phyloP scores from a whole-genome alignment of 2,113 vertebrate genomes.

The Pteruthius melanotis region DNA sequence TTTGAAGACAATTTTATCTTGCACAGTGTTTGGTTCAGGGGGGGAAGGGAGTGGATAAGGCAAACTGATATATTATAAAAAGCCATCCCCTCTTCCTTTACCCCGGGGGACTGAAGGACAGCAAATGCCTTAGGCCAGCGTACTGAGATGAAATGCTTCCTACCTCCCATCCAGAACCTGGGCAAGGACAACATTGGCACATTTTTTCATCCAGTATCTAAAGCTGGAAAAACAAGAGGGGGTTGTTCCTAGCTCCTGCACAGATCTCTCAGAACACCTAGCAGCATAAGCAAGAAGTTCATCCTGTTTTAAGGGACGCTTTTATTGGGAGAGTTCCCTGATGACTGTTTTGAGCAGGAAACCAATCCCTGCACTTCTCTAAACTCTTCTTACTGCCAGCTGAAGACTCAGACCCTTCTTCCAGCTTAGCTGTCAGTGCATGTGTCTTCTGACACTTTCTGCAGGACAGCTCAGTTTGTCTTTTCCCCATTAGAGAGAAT shows the following conservation, averaged over 20 bases:
- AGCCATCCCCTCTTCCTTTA: background rate
- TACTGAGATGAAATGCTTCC: background rate
- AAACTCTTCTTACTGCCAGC: background rate
- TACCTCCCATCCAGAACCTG: background rate
- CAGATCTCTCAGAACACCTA: background rate
- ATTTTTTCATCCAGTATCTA: background rate
- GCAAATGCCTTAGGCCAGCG: background rate
- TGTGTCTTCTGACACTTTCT: background rate
- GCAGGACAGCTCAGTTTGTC: background rate
- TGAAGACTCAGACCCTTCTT: background rate
- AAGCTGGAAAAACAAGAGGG: background rate
- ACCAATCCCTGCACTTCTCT: background rate
- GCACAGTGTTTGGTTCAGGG: background rate
- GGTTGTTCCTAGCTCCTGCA: background rate
- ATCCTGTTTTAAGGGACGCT: background rate
- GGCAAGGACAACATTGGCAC: background rate
- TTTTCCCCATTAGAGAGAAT: background rate
- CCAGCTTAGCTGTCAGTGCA: background rate
- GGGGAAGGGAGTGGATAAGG: background rate
- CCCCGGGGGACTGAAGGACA: background rate
- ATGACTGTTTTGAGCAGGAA: background rate
- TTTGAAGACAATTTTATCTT: background rate
- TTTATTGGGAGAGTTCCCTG: background rate
- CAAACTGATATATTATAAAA: background rate
- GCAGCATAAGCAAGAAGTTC: background rate